These are phyloP conservation scores for Atta texana DNA, from an alignment of 1,140 invertebrate species.

Conservation along the genomic window DNA sequence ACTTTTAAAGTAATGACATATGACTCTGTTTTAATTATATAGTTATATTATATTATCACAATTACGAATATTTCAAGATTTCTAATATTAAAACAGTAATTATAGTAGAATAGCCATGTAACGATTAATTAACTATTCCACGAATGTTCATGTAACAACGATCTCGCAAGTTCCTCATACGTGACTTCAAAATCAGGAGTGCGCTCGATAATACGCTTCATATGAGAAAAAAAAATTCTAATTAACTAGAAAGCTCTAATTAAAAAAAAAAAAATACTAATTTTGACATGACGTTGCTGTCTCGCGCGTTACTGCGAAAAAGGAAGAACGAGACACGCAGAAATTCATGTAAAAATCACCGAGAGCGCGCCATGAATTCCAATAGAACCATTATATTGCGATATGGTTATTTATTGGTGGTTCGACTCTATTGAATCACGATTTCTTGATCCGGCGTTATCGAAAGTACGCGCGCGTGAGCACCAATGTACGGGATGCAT, in stretches of 20 bases:
- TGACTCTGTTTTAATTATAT: not conserved
- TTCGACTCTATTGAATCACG: conserved; percentile 38
- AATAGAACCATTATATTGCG: conserved; percentile 14
- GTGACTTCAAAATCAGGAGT: conserved; percentile 5
- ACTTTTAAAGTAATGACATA: too few species aligned
- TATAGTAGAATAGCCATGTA: not conserved
- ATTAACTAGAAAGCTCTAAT: conserved; percentile 20
- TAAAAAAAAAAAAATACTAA: conserved; percentile 11
- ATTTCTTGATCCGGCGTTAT: conserved; percentile 15
- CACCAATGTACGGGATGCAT: conserved; percentile 21
- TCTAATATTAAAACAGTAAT: conserved; percentile 1
- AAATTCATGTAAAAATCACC: conserved; percentile 1
- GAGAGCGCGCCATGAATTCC: conserved; percentile 5
- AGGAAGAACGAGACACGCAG: not conserved
- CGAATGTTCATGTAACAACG: conserved; percentile 20
- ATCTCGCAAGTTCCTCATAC: not conserved
- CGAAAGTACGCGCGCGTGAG: conserved; percentile 26
- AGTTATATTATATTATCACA: not conserved
- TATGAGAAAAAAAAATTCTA: not conserved
- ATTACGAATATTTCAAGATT: not conserved
- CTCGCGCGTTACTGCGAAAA: not conserved
- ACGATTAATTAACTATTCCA: conserved; percentile 25
- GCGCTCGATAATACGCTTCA: not conserved
- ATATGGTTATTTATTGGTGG: conserved; percentile 34
- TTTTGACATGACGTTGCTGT: not conserved